phyloP scores from a whole-genome alignment of 2,797 vertebrate species.

The Tragelaphus oryx region DNA sequence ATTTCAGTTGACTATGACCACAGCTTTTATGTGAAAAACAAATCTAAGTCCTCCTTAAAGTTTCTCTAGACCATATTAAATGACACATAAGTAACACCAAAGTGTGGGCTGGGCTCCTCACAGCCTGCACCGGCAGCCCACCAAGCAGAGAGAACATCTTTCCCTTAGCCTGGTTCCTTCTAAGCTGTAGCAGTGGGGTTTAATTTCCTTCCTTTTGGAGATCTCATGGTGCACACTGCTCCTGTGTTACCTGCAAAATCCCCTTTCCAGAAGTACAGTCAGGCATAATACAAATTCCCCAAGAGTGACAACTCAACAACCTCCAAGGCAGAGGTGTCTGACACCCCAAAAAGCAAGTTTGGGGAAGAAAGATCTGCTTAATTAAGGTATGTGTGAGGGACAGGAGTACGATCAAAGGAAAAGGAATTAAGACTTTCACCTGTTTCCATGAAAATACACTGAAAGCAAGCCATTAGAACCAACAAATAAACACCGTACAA shows the following conservation, averaged over 20 bases:
- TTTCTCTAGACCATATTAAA: constrained; percentile 40
- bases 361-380: not conserved
- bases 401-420: not conserved
- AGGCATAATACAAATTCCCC: not conserved
- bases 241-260: not conserved
- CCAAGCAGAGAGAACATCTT: constrained; percentile 48
- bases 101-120: not conserved
- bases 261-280: not conserved
- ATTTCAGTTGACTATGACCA: constrained; percentile 43
- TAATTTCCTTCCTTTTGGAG: constrained; percentile 69
- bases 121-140: not conserved
- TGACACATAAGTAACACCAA: constrained; percentile 14
- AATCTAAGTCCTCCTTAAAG: not conserved
- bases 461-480: not conserved
- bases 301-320: not conserved
- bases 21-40: constrained; percentile 45
- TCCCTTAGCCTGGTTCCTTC: constrained; percentile 53
- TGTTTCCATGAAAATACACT: constrained; percentile 26
- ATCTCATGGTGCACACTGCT: not conserved
- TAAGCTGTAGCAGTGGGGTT: constrained; percentile 64
- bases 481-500: not conserved
- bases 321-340: not conserved
- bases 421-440: constrained; percentile 33
- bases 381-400: not conserved
- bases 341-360: not conserved